Evolutionary conservation across 2,113 vertebrate species (phyloP), one percentile per base, ranked within the genome.

Genomic region (Pachypanchax playfairii): DNA sequence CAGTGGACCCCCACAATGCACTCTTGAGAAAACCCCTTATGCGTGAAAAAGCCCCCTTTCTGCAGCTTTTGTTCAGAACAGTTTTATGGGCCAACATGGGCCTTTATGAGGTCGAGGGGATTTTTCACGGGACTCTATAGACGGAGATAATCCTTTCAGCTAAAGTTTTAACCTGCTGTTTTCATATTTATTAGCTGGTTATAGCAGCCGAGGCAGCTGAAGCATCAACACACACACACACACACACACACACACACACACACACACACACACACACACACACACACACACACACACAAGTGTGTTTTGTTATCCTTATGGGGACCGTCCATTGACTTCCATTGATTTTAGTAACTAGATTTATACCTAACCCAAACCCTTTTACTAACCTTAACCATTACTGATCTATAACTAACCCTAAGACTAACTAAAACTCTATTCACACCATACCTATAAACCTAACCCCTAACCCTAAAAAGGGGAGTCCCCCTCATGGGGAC

Each of bases 51-150:
- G 90, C 87, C 67, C 80, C 89, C 62, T 83, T 90, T 91, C 85
- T 87, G 0, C 2, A 33, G 61, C 93, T 86, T 93, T 95, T 95
- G 93, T 94, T 86, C 46, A 6, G 79, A 85, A 79, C 87, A 86
- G 91, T 95, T 95, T 96, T 94, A 96, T 94, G 92, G 93, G 91
- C 76, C 89, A 90, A 91, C 93, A 92, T 91, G 87, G 92, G 92
- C 90, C 93, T 91, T 94, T 93, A 96, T 94, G 93, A 96, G 93
- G 93, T 95, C 90, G 88, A 87, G 80, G 90, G 90, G 92, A 92
- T 93, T 93, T n/a, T n/a, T 90, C 93, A 93, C 73, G 91, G 93
- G 75, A 96, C 93, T 95, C 94, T 80, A 94, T 96, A 92, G 94
- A 95, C 84, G 84, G 77, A 85, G 82, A 79, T 93, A 94, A 93